Conservation (phyloP, 2,797 vertebrate species). For the Gymnoscopelus braueri region DNA sequence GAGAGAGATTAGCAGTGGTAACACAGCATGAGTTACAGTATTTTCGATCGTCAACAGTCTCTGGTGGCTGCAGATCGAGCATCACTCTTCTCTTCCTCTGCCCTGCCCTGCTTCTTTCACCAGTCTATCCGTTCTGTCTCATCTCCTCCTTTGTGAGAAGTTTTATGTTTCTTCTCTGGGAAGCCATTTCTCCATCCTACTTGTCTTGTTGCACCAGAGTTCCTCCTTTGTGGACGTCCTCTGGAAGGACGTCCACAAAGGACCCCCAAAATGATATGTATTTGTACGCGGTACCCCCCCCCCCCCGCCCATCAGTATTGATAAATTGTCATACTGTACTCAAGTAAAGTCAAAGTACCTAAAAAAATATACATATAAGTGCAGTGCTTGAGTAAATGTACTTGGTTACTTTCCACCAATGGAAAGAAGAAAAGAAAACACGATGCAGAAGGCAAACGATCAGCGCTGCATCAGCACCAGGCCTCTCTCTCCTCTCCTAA, state of each 20-base stretch:
- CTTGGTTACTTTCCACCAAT: background rate
- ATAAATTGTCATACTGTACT: too few relatives aligned
- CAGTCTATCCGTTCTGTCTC: conserved; percentile 37
- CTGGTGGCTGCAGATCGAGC: conserved; percentile 30
- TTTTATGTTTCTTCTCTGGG: conserved; percentile 27
- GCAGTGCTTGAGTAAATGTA: too few relatives aligned
- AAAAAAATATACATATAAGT: too few relatives aligned
- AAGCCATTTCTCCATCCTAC: conserved; percentile 14
- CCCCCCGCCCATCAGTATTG: too few relatives aligned
- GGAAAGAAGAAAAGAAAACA: conserved; percentile 4
- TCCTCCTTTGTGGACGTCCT: conserved; percentile 9
- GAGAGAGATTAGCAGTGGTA: conserved; percentile 44
- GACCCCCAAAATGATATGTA: too few relatives aligned
- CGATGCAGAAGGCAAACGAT: conserved; percentile 42
- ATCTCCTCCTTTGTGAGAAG: conserved; percentile 18
- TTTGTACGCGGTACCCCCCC: too few relatives aligned
- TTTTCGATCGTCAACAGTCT: conserved; percentile 53
- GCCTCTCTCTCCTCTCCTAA: conserved; percentile 38
- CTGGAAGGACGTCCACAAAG: too few relatives aligned
- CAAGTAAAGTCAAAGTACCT: too few relatives aligned
- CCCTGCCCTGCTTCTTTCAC: conserved; percentile 17
- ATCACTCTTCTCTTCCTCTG: conserved; percentile 32
- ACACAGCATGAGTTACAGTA: conserved; percentile 29
- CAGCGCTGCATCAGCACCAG: conserved; percentile 59
- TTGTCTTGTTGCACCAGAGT: conserved; percentile 13